Evolutionary conservation across 2,888 invertebrate species (phyloP), one percentile per base, ranked within the genome.

Genomic region (Phania funesta): DNA sequence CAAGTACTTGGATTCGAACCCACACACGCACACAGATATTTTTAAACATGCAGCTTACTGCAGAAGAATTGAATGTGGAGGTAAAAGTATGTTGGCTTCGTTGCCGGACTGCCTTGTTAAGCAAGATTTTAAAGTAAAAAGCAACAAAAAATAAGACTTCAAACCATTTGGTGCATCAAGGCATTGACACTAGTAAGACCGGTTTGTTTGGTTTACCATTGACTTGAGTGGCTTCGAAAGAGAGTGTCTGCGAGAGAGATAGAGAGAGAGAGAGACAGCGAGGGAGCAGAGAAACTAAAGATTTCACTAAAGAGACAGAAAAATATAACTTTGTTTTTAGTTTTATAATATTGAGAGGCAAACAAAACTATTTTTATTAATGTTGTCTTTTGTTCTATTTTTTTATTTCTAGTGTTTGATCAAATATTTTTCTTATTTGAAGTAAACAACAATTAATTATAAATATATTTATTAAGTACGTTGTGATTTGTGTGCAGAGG

Each of bases 131-230:
- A 48, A 48, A 62, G 78, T 32, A 85, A 85, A 85, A 71, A 75
- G 22, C 35, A 76, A 85, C 82, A 84, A 84, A 85, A 60, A 85
- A 80, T 85, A 85, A 85, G 85, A 86, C 85, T 85, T 83, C 85
- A 70, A 71, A 73, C 65, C 71, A 65, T 73, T 79, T 70, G 60
- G 64, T 81, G 79, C 78, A 88, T 86, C 86, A 87, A 89, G 88
- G 84, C 87, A 88, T 87, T 87, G 87, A 88, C 88, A 88, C 89
- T 87, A 86, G 89, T 87, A 87, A 86, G 78, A 88, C 88, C 89
- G 89, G 88, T 88, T 88, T 85, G 85, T 86, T 89, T 73, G 85
- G 87, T 88, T 88, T 86, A 50, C 71, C 32, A 71, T 60, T 18
- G 46, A 54, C 6, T 41, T 76, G 73, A 84, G 80, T 77, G 20